phyloP scores from a whole-genome alignment of 2,888 invertebrate genomes.

The Netelia virgata region DNA sequence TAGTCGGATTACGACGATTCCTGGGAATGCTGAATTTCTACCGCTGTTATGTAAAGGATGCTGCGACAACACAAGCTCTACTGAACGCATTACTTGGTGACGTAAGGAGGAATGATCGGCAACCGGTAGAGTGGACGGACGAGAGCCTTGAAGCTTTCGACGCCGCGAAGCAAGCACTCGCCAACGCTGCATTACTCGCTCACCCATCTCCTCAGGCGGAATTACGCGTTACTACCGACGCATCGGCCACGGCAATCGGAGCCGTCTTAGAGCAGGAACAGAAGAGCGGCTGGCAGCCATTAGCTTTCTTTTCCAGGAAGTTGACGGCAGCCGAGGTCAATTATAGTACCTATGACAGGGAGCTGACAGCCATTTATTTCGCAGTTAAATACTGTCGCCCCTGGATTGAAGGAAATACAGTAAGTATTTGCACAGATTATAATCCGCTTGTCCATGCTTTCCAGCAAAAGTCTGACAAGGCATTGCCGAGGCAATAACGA shows the following conservation, averaged over 20 bases:
- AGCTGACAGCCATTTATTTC: conserved; percentile 59
- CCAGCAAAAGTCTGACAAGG: background rate
- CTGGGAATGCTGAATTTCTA: conserved; percentile 54
- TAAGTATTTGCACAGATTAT: too few relatives aligned
- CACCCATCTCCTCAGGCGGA: conserved; percentile 53
- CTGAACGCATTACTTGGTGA: conserved; percentile 61
- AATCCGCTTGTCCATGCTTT: too few relatives aligned
- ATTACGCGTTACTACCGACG: conserved; percentile 55
- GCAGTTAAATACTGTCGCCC: conserved; percentile 53
- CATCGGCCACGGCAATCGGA: conserved; percentile 49
- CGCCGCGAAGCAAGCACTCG: conserved; percentile 52
- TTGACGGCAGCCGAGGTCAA: conserved; percentile 62
- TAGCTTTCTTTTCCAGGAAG: conserved; percentile 18
- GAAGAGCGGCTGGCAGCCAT: conserved; percentile 33
- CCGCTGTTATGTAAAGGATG: conserved; percentile 46
- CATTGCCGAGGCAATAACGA: background rate
- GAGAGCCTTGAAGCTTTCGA: conserved; percentile 65
- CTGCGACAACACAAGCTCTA: conserved; percentile 67
- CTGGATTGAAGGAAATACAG: conserved; percentile 14
- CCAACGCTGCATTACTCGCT: conserved; percentile 53
- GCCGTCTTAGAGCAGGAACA: conserved; percentile 48
- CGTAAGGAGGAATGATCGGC: conserved; percentile 68
- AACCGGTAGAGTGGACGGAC: conserved; percentile 66
- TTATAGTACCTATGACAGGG: conserved; percentile 72
- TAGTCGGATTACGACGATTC: conserved; percentile 56